A percentile compares a stretch with the other conserved stretches of the same genome.
These are phyloP conservation scores for Brachyrhaphis roseni DNA, from an alignment of 2,797 vertebrate genomes.

Conservation along the genomic window DNA sequence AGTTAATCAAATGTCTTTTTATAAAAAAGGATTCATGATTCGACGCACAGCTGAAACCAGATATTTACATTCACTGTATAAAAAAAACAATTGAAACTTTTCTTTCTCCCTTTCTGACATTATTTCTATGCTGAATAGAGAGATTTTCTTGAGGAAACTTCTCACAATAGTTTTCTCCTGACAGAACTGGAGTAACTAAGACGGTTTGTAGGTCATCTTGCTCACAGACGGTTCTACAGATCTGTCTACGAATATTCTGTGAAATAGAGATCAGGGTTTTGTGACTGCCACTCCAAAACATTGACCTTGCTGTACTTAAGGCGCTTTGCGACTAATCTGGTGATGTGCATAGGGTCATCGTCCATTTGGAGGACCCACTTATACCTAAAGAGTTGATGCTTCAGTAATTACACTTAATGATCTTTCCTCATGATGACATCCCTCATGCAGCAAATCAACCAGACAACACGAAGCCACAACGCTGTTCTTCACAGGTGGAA, in stretches of 20 bases:
- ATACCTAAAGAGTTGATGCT: background rate
- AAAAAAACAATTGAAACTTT: background rate
- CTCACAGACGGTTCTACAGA: background rate
- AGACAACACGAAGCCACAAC: background rate
- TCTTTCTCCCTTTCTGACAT: background rate
- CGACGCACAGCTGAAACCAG: background rate
- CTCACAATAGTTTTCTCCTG: background rate
- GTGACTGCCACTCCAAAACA: background rate
- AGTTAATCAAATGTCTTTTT: background rate
- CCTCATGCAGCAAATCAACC: background rate
- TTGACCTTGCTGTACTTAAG: background rate
- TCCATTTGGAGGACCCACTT: background rate
- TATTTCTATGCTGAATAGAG: background rate
- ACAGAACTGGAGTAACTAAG: background rate
- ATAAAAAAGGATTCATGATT: background rate
- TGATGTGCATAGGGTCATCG: background rate
- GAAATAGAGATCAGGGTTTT: background rate
- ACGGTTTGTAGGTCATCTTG: background rate
- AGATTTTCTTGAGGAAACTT: background rate
- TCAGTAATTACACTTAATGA: background rate
- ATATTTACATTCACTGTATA: background rate
- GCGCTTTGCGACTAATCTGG: background rate
- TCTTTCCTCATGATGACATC: background rate
- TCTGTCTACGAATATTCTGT: background rate
- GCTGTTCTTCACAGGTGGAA: background rate